Base-by-base conservation (phyloP, 2,888 invertebrate genomes). In the Opisthograptis luteolata region DNA sequence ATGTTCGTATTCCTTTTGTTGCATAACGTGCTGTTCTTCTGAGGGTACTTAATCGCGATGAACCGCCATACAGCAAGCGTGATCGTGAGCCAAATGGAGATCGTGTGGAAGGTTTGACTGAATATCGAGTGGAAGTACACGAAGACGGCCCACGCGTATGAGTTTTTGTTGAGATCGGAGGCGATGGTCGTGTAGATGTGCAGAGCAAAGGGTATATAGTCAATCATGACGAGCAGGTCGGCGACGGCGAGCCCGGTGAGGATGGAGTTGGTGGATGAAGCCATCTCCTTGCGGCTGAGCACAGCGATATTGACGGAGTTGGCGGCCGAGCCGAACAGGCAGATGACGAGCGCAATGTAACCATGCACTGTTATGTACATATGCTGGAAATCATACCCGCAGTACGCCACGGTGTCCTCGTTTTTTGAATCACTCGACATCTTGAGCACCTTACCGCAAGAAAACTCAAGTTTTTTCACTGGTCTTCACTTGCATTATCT, bases 61-160 rank as follows among this genome's bases (percentile, higher is more conserved):
- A 95, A 98, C 12, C 98, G 93, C 96, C 98, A 99, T 4, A 98
- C 94, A 0, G 98, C 98, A 47, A 99, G 88, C 1, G 96, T 96
- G 17, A 98, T 96, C 0, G 98, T 98, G 66, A 98, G 85, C 94
- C 97, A 98, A 64, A 98, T 98, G 13, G 98, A 97, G 54, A 97
- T 95, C 1, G 98, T 98, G 81, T 96, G 96, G 70, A 95, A 94
- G 8, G 96, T 94, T 80, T 98, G 97, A 14, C 96, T 94, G 79
- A 98, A 97, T 72, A 96, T 95, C 2, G 96, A 96, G 78, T 98
- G 98, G 69, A 98, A 96, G 62, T 96, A 93, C 7, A 97, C 95
- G 76, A 95, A 97, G 20, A 95, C 92, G 0, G 96, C 95, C 95
- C 96, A 96, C 1, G 93, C 92, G 77, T 96, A 97, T 0, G 88